Conservation (phyloP, 2,113 vertebrate genomes). For the Calypte anna region DNA sequence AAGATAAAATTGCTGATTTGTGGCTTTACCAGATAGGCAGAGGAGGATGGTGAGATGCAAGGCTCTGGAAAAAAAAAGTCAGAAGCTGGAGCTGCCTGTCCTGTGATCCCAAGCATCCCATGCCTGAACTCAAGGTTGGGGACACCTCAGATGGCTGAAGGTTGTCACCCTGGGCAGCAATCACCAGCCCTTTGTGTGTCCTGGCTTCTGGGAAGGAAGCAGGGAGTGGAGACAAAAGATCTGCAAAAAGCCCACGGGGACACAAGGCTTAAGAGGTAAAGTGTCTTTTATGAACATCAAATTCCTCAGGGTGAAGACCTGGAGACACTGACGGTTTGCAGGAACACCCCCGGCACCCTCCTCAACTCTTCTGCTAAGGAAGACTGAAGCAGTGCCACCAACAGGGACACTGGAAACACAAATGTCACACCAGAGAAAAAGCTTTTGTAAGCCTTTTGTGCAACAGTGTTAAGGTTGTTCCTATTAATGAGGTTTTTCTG, state of each 20-base stretch:
- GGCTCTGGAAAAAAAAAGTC: neutral
- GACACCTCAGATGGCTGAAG: no score
- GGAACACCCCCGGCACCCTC: rapidly evolving
- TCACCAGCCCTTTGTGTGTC: neutral
- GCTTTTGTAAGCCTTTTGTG: neutral
- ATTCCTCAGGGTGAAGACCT: neutral
- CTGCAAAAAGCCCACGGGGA: neutral
- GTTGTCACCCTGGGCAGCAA: no score
- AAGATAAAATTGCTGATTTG: neutral
- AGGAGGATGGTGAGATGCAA: neutral
- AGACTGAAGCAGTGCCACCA: neutral
- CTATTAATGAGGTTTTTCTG: neutral
- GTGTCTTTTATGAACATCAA: no score
- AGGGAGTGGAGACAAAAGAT: rapidly evolving
- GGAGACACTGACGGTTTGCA: rapidly evolving
- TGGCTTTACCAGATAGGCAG: neutral
- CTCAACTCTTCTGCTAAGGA: rapidly evolving
- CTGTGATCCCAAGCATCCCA: no score
- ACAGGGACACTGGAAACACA: neutral
- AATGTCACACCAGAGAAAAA: neutral
- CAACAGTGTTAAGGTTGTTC: neutral
- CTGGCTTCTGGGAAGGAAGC: neutral
- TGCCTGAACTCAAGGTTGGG: no score
- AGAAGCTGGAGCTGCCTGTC: neutral
- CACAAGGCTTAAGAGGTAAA: neutral